These are phyloP conservation scores for Drosophila orosa DNA, from an alignment of 1,140 invertebrate genomes.

Conservation along the genomic window DNA sequence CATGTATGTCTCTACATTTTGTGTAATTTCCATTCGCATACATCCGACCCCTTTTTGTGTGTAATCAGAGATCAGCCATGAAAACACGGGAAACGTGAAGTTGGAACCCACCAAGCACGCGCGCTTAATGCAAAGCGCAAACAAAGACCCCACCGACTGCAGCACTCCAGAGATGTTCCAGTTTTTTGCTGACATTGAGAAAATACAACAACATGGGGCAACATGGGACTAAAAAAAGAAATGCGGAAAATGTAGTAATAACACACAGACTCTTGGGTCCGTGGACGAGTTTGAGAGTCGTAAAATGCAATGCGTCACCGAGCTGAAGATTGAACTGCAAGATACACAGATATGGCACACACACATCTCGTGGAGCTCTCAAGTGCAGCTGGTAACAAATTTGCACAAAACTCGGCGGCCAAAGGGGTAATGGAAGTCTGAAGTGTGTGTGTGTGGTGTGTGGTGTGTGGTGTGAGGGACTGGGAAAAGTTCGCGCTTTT, in stretches of 20 bases:
- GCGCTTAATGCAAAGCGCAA: conserved; percentile 23
- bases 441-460: background rate
- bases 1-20: background rate
- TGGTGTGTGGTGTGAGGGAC: background rate
- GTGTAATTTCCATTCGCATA: background rate
- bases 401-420: conserved; percentile 39
- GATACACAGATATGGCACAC: conserved; percentile 12
- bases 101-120: conserved; percentile 1
- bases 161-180: conserved; percentile 30
- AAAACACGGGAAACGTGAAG: conserved; percentile 2
- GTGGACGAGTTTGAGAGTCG: conserved; percentile 45
- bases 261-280: conserved; percentile 16
- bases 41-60: background rate
- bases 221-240: background rate
- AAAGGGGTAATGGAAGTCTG: background rate
- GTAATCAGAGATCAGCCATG: conserved; percentile 24
- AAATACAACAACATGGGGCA: conserved; percentile 13
- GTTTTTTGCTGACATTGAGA: conserved; percentile 49
- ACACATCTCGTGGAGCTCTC: conserved; percentile 23
- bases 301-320: conserved; percentile 60
- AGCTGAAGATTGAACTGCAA: conserved; percentile 53
- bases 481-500: conserved; percentile 68
- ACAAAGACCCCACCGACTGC: conserved; percentile 24
- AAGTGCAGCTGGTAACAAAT: conserved; percentile 72
- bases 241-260: conserved; percentile 35